phyloP scores from a whole-genome alignment of 2,797 vertebrate genomes.

The Oreochromis mossambicus region DNA sequence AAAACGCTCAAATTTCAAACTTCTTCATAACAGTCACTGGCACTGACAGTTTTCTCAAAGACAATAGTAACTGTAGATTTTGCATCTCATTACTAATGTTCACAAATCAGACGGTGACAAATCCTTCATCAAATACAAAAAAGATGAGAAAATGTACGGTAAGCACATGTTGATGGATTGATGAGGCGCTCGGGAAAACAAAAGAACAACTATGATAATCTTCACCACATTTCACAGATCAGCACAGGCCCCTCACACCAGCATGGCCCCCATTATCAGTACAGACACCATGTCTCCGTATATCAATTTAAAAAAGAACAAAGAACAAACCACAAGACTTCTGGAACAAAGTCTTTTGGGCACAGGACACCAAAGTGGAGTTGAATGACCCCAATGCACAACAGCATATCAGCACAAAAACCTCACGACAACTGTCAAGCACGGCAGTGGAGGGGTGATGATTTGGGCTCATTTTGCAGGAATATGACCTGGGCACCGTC shows the following conservation, averaged over 20 bases:
- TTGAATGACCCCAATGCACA: not conserved
- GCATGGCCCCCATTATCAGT: too few relatives aligned
- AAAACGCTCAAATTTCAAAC: not conserved
- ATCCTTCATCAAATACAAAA: not conserved
- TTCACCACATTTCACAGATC: not conserved
- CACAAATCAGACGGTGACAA: not conserved
- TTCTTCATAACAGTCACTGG: not conserved
- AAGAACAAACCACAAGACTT: not conserved
- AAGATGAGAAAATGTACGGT: not conserved
- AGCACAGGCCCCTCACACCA: too few relatives aligned
- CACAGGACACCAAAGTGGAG: not conserved
- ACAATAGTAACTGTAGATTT: not conserved
- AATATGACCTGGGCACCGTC: not conserved
- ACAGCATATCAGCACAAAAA: not conserved
- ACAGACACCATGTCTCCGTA: too few relatives aligned
- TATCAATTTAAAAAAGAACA: too few relatives aligned
- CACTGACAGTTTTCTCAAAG: not conserved
- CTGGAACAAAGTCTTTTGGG: not conserved
- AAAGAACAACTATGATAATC: too few relatives aligned
- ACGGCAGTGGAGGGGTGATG: too few relatives aligned
- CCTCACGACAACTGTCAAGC: too few relatives aligned
- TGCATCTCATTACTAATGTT: not conserved
- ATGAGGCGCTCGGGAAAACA: not conserved
- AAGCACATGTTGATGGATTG: not conserved
- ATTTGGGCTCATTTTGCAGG: too few relatives aligned